These are phyloP conservation scores for Frieseomelitta varia DNA, from an alignment of 1,140 invertebrate genomes.

Conservation along the genomic window DNA sequence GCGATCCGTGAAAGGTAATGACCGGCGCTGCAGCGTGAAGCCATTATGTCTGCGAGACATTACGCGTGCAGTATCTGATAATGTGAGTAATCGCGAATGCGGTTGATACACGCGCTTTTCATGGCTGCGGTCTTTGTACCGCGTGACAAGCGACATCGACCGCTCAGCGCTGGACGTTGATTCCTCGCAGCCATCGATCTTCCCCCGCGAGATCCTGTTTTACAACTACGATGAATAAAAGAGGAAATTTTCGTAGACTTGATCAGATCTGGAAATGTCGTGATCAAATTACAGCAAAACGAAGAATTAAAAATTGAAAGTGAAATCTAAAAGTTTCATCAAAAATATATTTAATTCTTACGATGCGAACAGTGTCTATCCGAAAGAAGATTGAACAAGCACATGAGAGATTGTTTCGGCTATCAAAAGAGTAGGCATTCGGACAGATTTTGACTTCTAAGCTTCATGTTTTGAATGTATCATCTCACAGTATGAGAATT, in stretches of 20 bases:
- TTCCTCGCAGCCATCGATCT: conserved; percentile 16
- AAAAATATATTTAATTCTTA: neutral
- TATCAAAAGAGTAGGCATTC: neutral
- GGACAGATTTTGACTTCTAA: too few species aligned
- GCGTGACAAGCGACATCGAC: neutral
- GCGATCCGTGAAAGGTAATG: conserved; percentile 41
- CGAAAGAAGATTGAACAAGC: neutral
- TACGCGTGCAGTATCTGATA: conserved; percentile 36
- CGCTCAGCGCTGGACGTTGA: neutral
- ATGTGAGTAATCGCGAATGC: conserved; percentile 9
- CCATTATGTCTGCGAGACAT: neutral
- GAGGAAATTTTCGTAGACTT: neutral
- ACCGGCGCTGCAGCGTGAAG: conserved; percentile 5
- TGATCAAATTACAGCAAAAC: neutral
- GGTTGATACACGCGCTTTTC: conserved; percentile 1
- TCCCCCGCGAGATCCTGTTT: neutral
- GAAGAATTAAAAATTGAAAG: neutral
- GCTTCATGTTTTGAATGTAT: too few species aligned
- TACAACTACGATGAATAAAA: neutral
- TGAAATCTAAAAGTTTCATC: too few species aligned
- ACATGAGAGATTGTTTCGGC: neutral
- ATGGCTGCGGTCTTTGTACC: conserved; percentile 1
- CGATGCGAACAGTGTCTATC: neutral
- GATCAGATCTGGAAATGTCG: too few species aligned
- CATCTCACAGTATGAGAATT: too few species aligned